Percentiles rank a stretch among this genome's conserved stretches.
Conservation (phyloP, 2,113 vertebrate species). For the Cyanoramphus novaezelandiae region DNA sequence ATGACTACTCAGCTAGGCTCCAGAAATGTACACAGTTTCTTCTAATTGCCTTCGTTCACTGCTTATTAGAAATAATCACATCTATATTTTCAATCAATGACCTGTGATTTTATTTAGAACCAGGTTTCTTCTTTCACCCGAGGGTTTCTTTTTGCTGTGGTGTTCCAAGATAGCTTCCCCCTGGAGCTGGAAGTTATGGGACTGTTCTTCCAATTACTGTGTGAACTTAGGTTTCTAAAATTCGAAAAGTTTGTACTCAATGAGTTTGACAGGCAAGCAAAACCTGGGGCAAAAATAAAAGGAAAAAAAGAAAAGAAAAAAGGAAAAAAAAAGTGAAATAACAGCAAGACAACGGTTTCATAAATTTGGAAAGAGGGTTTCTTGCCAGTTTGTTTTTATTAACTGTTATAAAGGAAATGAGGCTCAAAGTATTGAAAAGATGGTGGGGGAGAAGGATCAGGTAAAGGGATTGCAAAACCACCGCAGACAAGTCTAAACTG, state of each 20-base stretch:
- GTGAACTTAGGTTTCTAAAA: conserved; percentile 14
- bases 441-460: conserved; percentile 50
- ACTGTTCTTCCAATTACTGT: conserved; percentile 45
- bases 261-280: conserved; percentile 59
- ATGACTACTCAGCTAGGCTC: background rate
- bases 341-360: conserved; percentile 62
- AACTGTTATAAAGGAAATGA: conserved; percentile 78
- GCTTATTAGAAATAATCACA: conserved; percentile 33
- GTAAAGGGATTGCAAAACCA: conserved; percentile 60
- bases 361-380: conserved; percentile 59
- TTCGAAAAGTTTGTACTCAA: conserved; percentile 37
- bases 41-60: conserved; percentile 15
- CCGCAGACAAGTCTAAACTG: conserved; percentile 50
- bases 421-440: conserved; percentile 70
- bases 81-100: conserved; percentile 56
- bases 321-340: conserved; percentile 11
- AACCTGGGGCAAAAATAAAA: background rate
- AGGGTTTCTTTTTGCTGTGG: conserved; percentile 2
- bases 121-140: conserved; percentile 18
- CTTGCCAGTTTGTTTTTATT: conserved; percentile 74
- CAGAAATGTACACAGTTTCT: background rate
- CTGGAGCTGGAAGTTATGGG: conserved; percentile 38
- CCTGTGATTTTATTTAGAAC: conserved; percentile 58
- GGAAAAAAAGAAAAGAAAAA: background rate
- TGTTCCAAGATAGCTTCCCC: conserved; percentile 6